Evolutionary conservation across 2,797 vertebrate species (phyloP), one percentile per base, ranked within the genome.

Genomic region (Takifugu ocellatus): DNA sequence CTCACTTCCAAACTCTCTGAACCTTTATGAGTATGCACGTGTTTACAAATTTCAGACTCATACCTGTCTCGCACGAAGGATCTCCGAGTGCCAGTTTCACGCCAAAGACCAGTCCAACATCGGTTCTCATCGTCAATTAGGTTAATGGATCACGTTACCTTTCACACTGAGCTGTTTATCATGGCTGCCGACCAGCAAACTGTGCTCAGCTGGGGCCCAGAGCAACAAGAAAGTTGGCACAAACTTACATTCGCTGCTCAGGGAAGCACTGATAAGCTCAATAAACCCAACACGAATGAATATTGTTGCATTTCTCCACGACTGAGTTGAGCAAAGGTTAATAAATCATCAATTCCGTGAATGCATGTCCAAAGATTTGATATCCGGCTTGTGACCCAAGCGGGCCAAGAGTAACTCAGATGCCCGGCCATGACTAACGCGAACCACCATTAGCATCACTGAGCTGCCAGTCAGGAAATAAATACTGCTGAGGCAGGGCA

Each of bases 361-460:
- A 72, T 61, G 70, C 67, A 66, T 71, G 67, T 72, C 70, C 68
- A 83, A 80, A 83, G 60, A 53, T 59, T 70, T 77, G 65, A 81
- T 81, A 80, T 81, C 72, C 59, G 65, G 78, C 68, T 36, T 25
- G 53, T 54, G 44, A 81, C 51, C 53, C 21, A 72, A 67, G 44
- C 3, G 12, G 42, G 66, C 80, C 82, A 81, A 81, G 46, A 76
- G 68, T 72, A 82, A 81, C 68, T 74, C 64, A 62, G 63, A 77
- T 59, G 70, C 68, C 21, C 43, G 67, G 79, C 80, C 62, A 62
- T 86, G 78, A 86, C 86, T 84, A 85, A 90, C 65, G 61, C 16
- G 68, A 85, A 83, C 66, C 81, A 81, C 55, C 50, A 21, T 74
- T 70, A 63, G 59, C 62, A 44, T 59, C 53, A 8, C 47, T 51